Base-by-base conservation (phyloP, 2,888 invertebrate species). In the Zygogramma bicolorata region DNA sequence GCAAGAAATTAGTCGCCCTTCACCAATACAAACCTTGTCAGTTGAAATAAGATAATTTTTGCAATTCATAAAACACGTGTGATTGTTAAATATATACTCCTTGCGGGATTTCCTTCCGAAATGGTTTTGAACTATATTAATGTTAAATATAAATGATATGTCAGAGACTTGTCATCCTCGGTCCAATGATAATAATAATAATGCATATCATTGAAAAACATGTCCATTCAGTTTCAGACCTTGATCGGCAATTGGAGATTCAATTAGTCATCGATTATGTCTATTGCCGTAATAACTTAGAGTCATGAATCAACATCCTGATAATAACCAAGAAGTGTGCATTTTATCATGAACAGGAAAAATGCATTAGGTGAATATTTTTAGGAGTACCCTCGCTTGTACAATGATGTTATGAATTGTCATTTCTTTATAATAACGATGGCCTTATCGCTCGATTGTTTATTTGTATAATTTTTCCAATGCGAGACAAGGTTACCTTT, bases 401-500 rank as follows among this genome's bases (percentile, higher is more conserved):
- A 13, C 10, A 4, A 7, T 20, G 46, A 46, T 46, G n/a, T n/a
- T n/a, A n/a, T n/a, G n/a, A n/a, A 53, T 25, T n/a, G 25, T 25
- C 4, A 53, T 25, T 53, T 22, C 7, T 10, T 5, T 25, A n/a
- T 10, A n/a, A 53, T 53, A 53, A 53, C 27, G n/a, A 53, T 27
- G n/a, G 25, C 53, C n/a, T n/a, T n/a, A 27, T 25, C 13, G n/a
- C 27, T 25, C 27, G 4, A 42, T 13, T 53, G 57, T 65, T 65
- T 61, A 57, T 58, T 65, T 68, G 42, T 75, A 63, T 65, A 58
- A 46, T 29, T 58, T 27, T 53, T 58, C 25, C 46, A 29, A 62
- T 53, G 65, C 22, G 27, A 40, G 46, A 61, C 70, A 71, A 75
- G 74, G 74, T 71, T 75, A 69, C 40, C 46, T 70, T 58, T 34